These are phyloP conservation scores for Netelia fuscicornis DNA, from an alignment of 2,888 invertebrate genomes.

Conservation along the genomic window DNA sequence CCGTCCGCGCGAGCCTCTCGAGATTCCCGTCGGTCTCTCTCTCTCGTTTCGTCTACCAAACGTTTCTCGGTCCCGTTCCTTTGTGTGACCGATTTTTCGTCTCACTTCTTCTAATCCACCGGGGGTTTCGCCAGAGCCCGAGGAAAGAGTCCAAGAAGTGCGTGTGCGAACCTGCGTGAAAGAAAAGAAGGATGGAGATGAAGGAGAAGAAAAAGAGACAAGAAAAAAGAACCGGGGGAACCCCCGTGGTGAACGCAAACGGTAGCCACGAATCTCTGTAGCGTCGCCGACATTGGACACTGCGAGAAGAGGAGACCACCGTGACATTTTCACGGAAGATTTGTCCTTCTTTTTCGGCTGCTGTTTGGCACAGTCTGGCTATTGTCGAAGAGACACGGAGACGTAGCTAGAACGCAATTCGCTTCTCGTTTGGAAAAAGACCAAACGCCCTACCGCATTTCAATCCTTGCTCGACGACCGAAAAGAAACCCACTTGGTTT, in stretches of 20 bases:
- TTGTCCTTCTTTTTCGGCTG: slow-evolving; percentile 75
- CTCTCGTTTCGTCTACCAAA: background rate
- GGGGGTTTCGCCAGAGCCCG: slow-evolving; percentile 21
- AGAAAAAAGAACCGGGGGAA: slow-evolving; percentile 70
- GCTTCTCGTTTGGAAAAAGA: background rate
- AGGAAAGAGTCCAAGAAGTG: slow-evolving; percentile 58
- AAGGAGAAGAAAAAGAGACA: slow-evolving; percentile 59
- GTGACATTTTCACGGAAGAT: slow-evolving; percentile 79
- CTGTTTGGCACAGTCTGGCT: slow-evolving; percentile 47
- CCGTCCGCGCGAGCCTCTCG: slow-evolving; percentile 28
- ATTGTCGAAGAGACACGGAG: slow-evolving; percentile 42
- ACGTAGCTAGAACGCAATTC: background rate
- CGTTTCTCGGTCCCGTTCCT: slow-evolving; percentile 21
- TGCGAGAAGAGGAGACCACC: slow-evolving; percentile 76
- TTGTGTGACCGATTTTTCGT: slow-evolving; percentile 65
- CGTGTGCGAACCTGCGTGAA: slow-evolving; percentile 60
- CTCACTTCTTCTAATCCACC: slow-evolving; percentile 60
- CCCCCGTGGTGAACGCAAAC: slow-evolving; percentile 79
- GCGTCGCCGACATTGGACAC: slow-evolving; percentile 76
- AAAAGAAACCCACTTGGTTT: slow-evolving; percentile 7
- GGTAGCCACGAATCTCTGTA: slow-evolving; percentile 77
- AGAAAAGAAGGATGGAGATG: slow-evolving; percentile 61
- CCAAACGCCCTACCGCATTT: slow-evolving; percentile 18
- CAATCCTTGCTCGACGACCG: background rate
- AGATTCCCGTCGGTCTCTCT: slow-evolving; percentile 46